A percentile compares a stretch with the other conserved stretches of the same genome.
These are phyloP conservation scores for Pterocles orientalis DNA, from an alignment of 2,113 vertebrate species.

Conservation along the genomic window DNA sequence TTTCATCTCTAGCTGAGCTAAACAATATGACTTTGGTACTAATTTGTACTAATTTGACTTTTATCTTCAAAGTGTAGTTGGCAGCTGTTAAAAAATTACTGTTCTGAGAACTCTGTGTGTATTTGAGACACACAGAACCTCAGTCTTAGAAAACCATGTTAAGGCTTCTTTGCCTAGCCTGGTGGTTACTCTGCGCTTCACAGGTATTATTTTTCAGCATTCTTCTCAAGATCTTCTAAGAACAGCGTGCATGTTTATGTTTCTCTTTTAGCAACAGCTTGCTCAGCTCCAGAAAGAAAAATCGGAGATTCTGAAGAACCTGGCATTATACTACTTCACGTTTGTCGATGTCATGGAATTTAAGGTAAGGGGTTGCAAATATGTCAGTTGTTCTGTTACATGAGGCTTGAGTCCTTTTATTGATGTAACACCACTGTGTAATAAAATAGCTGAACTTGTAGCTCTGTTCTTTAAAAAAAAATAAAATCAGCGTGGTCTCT, in stretches of 20 bases:
- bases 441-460: neutral
- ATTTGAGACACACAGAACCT: neutral
- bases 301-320: slow-evolving; percentile 98
- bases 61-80: slow-evolving; percentile 54
- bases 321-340: slow-evolving; percentile 98
- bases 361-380: slow-evolving; percentile 81
- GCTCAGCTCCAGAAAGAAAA: slow-evolving; percentile 99
- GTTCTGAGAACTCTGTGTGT: slow-evolving; percentile 35
- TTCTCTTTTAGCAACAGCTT: slow-evolving; percentile 95
- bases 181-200: slow-evolving; percentile 4
- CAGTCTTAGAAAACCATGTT: slow-evolving; percentile 32
- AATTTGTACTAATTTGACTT: slow-evolving; percentile 71
- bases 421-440: neutral
- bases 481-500: neutral
- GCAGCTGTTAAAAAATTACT: slow-evolving; percentile 57
- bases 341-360: slow-evolving; percentile 99
- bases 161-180: slow-evolving; percentile 62
- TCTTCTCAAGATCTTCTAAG: neutral
- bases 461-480: neutral
- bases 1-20: slow-evolving; percentile 60
- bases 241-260: slow-evolving; percentile 32
- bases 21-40: slow-evolving; percentile 62
- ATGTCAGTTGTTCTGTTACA: neutral
- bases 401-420: neutral
- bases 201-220: neutral